phyloP scores from a whole-genome alignment of 2,888 invertebrate species.

The Ephialtes manifestator region DNA sequence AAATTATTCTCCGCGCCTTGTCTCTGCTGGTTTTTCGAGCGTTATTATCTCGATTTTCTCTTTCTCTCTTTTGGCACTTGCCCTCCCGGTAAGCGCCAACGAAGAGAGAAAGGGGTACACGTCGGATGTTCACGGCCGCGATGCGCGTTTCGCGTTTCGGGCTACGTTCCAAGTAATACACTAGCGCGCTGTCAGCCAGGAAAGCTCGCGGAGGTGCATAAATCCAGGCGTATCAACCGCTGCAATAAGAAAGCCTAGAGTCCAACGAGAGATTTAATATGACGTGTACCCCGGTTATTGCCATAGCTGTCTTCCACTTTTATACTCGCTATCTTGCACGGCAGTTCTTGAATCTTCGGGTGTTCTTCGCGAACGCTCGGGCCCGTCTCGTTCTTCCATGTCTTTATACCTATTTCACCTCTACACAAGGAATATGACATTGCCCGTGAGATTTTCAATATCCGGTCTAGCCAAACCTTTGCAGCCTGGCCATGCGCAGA shows the following conservation, averaged over 20 bases:
- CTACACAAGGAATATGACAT: slow-evolving; percentile 59
- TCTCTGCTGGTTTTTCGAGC: slow-evolving; percentile 32
- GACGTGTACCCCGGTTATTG: slow-evolving; percentile 79
- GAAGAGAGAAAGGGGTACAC: background rate
- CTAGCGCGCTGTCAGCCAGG: slow-evolving; percentile 70
- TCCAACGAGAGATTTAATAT: slow-evolving; percentile 76
- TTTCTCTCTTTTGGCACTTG: slow-evolving; percentile 1
- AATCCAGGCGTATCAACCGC: slow-evolving; percentile 75
- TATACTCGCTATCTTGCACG: slow-evolving; percentile 40
- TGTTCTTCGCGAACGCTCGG: slow-evolving; percentile 39
- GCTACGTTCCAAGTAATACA: slow-evolving; percentile 74
- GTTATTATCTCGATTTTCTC: slow-evolving; percentile 35
- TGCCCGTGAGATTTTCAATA: slow-evolving; percentile 70
- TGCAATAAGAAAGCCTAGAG: slow-evolving; percentile 77
- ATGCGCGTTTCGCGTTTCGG: slow-evolving; percentile 48
- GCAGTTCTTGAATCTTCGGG: slow-evolving; percentile 42
- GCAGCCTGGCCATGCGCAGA: slow-evolving; percentile 8
- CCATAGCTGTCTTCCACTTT: slow-evolving; percentile 69
- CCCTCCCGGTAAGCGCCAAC: background rate
- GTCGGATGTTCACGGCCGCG: slow-evolving; percentile 14
- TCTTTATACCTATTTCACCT: slow-evolving; percentile 40
- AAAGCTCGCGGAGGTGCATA: slow-evolving; percentile 67
- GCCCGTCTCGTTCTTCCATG: slow-evolving; percentile 40
- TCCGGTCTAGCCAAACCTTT: slow-evolving; percentile 38
- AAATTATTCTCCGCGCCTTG: slow-evolving; percentile 69